A percentile compares a stretch with the other conserved stretches of the same genome.
Evolutionary conservation across 2,113 vertebrate species (phyloP).

Genomic region (Pseudonaja textilis): DNA sequence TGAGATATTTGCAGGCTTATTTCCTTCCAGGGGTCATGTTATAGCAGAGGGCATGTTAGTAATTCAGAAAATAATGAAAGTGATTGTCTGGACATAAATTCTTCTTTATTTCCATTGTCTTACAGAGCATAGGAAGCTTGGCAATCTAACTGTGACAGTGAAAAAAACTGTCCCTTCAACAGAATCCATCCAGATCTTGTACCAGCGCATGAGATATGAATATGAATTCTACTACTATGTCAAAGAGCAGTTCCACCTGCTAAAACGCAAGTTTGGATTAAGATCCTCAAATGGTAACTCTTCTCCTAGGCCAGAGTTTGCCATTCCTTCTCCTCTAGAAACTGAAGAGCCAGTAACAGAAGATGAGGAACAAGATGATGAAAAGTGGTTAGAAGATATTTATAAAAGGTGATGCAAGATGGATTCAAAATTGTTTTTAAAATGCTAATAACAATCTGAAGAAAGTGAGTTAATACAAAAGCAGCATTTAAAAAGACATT

Average conservation of each 20-base stretch:
- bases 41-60: not conserved
- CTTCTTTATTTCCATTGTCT: conserved; percentile 34
- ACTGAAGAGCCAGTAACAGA: conserved; percentile 84
- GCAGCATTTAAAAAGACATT: conserved; percentile 67
- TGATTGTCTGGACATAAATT: not conserved
- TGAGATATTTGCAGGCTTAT: not conserved
- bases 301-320: conserved; percentile 75
- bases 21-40: not conserved
- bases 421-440: conserved; percentile 60
- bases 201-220: conserved; percentile 93
- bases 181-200: conserved; percentile 91
- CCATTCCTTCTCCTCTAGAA: conserved; percentile 81
- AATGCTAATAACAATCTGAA: conserved; percentile 62
- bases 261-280: conserved; percentile 94
- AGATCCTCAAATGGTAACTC: conserved; percentile 73
- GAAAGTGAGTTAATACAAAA: conserved; percentile 64
- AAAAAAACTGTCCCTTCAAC: conserved; percentile 91
- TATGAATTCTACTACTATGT: conserved; percentile 97
- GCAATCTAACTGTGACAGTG: conserved; percentile 95
- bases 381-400: conserved; percentile 88
- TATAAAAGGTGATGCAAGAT: conserved; percentile 78
- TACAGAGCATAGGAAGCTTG: conserved; percentile 91
- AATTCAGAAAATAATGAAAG: not conserved
- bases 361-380: conserved; percentile 80
- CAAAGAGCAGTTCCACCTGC: conserved; percentile 92